phyloP scores from a whole-genome alignment of 2,888 invertebrate species.

The Trichopoda pennipes region DNA sequence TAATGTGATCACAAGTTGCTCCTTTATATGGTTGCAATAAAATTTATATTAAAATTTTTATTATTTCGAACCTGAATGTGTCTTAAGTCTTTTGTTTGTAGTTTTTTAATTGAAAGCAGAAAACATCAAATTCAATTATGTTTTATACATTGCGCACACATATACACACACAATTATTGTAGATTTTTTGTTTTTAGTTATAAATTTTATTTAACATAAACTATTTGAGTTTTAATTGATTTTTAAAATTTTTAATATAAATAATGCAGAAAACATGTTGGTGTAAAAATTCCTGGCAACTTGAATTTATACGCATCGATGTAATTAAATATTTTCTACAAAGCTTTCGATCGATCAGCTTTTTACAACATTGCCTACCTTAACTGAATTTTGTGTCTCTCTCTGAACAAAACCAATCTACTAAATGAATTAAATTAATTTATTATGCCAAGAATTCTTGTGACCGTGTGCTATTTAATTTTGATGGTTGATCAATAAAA shows the following conservation, averaged over 20 bases:
- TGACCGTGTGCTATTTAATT: background rate
- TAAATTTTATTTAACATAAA: background rate
- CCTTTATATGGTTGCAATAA: too few relatives aligned
- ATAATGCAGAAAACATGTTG: slow-evolving; percentile 4
- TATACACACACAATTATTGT: too few relatives aligned
- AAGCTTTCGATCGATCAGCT: slow-evolving; percentile 33
- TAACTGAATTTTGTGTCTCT: slow-evolving; percentile 30
- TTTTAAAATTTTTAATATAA: background rate
- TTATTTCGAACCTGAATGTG: too few relatives aligned
- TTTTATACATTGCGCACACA: too few relatives aligned
- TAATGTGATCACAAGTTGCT: too few relatives aligned
- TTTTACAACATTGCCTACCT: slow-evolving; percentile 26
- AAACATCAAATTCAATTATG: too few relatives aligned
- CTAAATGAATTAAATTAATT: slow-evolving; percentile 28
- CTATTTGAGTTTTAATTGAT: background rate
- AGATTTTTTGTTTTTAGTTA: too few relatives aligned
- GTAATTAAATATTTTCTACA: slow-evolving; percentile 38
- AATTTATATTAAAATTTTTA: too few relatives aligned
- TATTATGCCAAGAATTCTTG: slow-evolving; percentile 11
- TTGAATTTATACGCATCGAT: background rate
- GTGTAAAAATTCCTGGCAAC: background rate
- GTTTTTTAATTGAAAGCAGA: too few relatives aligned
- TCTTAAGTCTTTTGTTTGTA: too few relatives aligned
- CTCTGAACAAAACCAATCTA: background rate
- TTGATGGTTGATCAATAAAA: slow-evolving; percentile 60